phyloP scores from a whole-genome alignment of 2,888 invertebrate genomes.

The Meandrusa payeni region DNA sequence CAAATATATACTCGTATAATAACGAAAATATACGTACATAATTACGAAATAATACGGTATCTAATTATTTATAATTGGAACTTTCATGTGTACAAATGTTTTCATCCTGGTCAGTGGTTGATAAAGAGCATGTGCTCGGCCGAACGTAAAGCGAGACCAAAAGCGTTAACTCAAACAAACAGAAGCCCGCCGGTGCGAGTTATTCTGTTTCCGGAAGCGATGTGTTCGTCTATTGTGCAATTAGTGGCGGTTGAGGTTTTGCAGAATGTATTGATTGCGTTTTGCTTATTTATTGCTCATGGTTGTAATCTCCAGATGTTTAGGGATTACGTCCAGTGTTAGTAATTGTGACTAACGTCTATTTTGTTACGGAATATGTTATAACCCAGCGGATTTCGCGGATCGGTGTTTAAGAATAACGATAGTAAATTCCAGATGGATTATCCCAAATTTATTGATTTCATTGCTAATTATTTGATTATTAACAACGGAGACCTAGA shows the following conservation, averaged over 20 bases:
- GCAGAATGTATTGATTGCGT: slow-evolving; percentile 14
- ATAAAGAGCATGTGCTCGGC: slow-evolving; percentile 9
- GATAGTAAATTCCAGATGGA: no score
- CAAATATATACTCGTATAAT: no score
- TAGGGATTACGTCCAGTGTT: neutral
- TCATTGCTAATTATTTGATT: no score
- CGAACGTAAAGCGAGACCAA: slow-evolving; percentile 12
- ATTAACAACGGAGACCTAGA: no score
- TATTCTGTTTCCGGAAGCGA: slow-evolving; percentile 18
- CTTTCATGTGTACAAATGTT: slow-evolving; percentile 2
- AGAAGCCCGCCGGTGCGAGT: neutral
- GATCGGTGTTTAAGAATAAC: no score
- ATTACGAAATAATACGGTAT: no score
- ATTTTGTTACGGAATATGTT: no score
- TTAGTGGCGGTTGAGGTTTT: slow-evolving; percentile 10
- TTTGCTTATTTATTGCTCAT: neutral
- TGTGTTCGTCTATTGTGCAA: slow-evolving; percentile 9
- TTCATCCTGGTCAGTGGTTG: slow-evolving; percentile 8
- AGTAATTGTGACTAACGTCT: no score
- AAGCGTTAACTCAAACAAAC: slow-evolving; percentile 18
- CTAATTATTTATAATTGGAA: neutral
- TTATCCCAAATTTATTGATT: no score
- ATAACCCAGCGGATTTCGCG: no score
- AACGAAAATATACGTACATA: no score
- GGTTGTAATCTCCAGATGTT: slow-evolving; percentile 3